Evolutionary conservation across 2,113 vertebrate species (phyloP).

Genomic region (Castor canadensis): DNA sequence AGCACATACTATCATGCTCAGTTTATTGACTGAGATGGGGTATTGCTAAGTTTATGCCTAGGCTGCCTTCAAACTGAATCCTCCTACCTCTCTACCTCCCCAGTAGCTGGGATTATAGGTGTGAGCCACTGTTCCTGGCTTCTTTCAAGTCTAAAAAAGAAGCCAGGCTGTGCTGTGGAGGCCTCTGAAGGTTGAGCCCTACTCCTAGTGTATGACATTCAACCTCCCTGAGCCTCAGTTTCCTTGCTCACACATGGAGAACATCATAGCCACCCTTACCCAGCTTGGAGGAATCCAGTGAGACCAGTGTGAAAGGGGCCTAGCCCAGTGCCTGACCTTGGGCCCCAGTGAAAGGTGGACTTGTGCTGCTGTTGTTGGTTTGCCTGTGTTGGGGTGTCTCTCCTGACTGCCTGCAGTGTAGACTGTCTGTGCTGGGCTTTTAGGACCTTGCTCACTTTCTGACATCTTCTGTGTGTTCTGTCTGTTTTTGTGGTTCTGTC

Average conservation of each 20-base stretch:
- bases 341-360: not conserved
- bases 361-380: too few relatives aligned
- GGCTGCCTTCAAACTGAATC: too few relatives aligned
- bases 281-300: not conserved
- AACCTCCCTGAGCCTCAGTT: not conserved
- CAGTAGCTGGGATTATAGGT: too few relatives aligned
- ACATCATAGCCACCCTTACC: accelerated
- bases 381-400: accelerated
- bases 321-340: not conserved
- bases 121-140: too few relatives aligned
- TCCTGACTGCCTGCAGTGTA: accelerated
- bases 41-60: too few relatives aligned
- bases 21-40: too few relatives aligned
- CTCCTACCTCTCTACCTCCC: too few relatives aligned
- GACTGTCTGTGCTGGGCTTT: not conserved
- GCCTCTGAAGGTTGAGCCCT: not conserved
- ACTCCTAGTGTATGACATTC: not conserved
- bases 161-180: not conserved
- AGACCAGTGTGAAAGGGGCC: not conserved
- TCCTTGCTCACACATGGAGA: not conserved
- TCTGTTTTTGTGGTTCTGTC: accelerated
- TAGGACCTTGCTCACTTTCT: not conserved
- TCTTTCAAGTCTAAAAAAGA: not conserved
- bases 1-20: too few relatives aligned
- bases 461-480: too few relatives aligned